Evolutionary conservation across 2,888 invertebrate genomes (phyloP).

Genomic region (Deroplatys truncata): DNA sequence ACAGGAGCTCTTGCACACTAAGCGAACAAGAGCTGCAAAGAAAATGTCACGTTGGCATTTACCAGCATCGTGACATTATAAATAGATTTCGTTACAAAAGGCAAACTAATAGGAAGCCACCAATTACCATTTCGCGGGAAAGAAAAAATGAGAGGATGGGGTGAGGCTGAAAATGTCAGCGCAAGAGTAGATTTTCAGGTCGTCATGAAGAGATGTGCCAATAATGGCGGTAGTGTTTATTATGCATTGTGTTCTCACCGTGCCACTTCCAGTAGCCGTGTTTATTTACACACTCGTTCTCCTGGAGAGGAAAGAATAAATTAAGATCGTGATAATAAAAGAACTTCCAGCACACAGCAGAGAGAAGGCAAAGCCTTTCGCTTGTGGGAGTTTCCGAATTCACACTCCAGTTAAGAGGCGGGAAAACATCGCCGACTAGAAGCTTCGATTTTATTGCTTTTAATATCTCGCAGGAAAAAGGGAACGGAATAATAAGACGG

Average conservation of each 20-base stretch:
- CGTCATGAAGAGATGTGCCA: too few species aligned
- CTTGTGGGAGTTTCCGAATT: background rate
- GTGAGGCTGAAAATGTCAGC: background rate
- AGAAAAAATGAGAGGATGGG: background rate
- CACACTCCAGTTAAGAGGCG: background rate
- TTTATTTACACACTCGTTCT: background rate
- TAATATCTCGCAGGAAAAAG: background rate
- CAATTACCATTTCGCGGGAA: background rate
- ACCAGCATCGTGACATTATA: constrained; percentile 6
- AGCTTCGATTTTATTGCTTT: background rate
- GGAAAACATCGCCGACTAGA: background rate
- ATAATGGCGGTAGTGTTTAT: background rate
- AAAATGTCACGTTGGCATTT: constrained; percentile 8
- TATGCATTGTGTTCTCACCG: background rate
- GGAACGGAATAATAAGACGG: background rate
- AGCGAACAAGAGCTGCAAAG: too few species aligned
- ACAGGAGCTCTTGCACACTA: background rate
- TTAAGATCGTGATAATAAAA: background rate
- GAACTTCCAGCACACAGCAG: background rate
- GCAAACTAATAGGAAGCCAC: background rate
- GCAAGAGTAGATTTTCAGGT: background rate
- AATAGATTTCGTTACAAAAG: constrained; percentile 6
- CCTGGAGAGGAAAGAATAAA: background rate
- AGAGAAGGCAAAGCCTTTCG: background rate
- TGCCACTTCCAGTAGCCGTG: background rate